Conservation (phyloP, 2,888 invertebrate genomes). For the Tetranychus truncatus region DNA sequence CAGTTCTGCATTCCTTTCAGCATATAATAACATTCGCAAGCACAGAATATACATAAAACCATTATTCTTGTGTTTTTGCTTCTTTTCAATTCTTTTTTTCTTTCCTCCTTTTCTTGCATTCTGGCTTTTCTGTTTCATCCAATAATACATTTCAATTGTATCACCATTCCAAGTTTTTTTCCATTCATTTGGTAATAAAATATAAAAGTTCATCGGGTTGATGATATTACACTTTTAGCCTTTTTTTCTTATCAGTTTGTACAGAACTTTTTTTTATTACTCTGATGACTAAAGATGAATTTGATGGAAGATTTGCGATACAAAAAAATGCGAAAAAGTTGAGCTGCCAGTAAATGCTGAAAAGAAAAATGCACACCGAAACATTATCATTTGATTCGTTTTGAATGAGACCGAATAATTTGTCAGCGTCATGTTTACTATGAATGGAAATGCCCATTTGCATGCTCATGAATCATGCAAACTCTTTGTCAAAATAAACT, state of each 20-base stretch:
- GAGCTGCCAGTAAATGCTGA: no score
- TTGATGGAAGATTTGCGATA: no score
- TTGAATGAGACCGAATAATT: neutral
- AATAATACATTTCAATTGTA: neutral
- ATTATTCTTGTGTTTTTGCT: constrained; percentile 4
- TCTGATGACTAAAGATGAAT: no score
- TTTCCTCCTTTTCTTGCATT: neutral
- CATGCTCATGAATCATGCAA: constrained; percentile 1
- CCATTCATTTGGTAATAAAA: neutral
- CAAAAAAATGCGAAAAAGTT: no score
- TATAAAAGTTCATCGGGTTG: neutral
- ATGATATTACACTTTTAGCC: neutral
- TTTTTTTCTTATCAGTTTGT: neutral
- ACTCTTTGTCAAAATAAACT: neutral
- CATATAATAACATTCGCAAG: neutral
- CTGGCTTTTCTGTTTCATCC: neutral
- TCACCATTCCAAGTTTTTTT: neutral
- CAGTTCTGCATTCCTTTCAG: no score
- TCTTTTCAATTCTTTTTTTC: constrained; percentile 5
- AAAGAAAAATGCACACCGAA: neutral
- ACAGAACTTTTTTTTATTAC: neutral
- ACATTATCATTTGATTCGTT: neutral
- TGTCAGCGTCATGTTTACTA: neutral
- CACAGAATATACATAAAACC: neutral
- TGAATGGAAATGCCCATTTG: neutral